A percentile compares a stretch with the other conserved stretches of the same genome.
Evolutionary conservation across 1,140 invertebrate species (phyloP).

Genomic region (Cryptotermes secundus): DNA sequence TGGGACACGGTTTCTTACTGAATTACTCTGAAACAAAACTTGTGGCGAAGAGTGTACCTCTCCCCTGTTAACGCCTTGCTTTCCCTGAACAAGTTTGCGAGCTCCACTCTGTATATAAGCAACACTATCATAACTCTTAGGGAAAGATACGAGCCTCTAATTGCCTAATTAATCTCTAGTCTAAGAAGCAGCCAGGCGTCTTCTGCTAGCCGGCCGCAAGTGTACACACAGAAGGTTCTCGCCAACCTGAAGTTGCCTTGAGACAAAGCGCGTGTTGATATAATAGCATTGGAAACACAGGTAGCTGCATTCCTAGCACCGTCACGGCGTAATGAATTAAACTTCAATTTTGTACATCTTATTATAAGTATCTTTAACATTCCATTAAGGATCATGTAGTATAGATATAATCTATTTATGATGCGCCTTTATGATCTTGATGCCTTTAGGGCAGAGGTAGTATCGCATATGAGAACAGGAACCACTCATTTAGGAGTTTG

Average conservation of each 20-base stretch:
- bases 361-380: background rate
- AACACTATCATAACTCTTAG: constrained; percentile 16
- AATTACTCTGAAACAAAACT: background rate
- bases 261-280: background rate
- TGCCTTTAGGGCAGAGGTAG: too few species aligned
- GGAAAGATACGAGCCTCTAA: constrained; percentile 14
- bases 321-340: background rate
- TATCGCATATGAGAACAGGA: too few species aligned
- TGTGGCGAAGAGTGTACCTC: background rate
- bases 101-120: constrained; percentile 1
- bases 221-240: background rate
- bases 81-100: background rate
- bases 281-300: background rate
- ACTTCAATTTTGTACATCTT: background rate
- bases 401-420: too few species aligned
- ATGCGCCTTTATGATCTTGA: too few species aligned
- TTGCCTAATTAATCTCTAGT: constrained; percentile 24
- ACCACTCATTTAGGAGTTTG: too few species aligned
- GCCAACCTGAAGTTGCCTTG: background rate
- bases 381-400: background rate
- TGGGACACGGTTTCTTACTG: too few species aligned
- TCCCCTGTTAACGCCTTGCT: background rate
- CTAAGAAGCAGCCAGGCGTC: constrained; percentile 20
- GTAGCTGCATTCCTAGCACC: background rate
- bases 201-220: background rate